Base-by-base conservation (phyloP, 2,888 invertebrate genomes). In the Nemotelus nigrinus region DNA sequence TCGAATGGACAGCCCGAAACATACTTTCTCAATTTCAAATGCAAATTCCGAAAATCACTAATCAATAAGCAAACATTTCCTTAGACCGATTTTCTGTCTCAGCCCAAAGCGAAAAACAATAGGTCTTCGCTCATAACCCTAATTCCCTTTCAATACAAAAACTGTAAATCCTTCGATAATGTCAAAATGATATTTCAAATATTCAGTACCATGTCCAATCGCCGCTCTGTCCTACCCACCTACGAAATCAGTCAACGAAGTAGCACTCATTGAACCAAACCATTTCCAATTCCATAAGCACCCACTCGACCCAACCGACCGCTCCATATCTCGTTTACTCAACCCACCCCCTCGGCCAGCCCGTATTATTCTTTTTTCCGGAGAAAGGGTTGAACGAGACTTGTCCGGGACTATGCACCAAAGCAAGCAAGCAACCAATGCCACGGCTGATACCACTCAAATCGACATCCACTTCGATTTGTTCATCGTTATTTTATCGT, bases 391-490 rank as follows among this genome's bases (percentile, higher is more conserved):
- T 55, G 50, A n/a, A 70, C n/a, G 25, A 25, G 25, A 25, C 25
- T 25, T 25, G 25, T 25, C 25, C 25, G 25, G 25, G 25, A 25
- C 25, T 25, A 25, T 25, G 25, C 25, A 25, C 25, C 53, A 53
- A 53, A 53, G 53, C 53, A 6, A 6, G 25, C 25, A 25, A 25
- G 25, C 25, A 25, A 25, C 50, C 71, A 44, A 10, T 39, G 43
- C 47, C 74, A 60, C 44, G 7, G 48, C 63, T 41, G 25, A 25
- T 41, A 39, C 60, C 7, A 43, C 25, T 48, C 74, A 10, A 53
- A 70, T 70, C 70, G 70, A 53, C 48, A 74, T 57, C 60, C 74
- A 74, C 47, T 74, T 48, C 74, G 74, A 74, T 74, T 74, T 74
- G 74, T 74, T 74, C 50, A 60, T 60, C 74, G 74, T 74, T 74